These are phyloP conservation scores for Hippocampus comes DNA, from an alignment of 2,113 vertebrate genomes.

Conservation along the genomic window DNA sequence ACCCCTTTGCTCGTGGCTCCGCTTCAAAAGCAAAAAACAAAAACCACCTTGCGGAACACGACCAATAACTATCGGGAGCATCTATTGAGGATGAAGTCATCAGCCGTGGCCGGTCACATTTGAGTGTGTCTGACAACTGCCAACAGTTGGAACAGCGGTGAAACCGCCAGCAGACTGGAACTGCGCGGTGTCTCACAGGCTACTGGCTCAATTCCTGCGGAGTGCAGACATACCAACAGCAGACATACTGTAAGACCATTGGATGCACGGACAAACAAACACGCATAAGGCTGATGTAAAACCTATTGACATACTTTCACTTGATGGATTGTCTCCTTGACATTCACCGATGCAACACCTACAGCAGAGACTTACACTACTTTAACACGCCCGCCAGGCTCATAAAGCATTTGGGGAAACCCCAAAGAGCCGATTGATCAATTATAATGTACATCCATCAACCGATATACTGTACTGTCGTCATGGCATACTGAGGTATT, in stretches of 20 bases:
- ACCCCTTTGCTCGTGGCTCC: constrained; percentile 13
- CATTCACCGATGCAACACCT: background rate
- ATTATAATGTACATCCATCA: no score
- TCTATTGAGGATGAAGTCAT: constrained; percentile 34
- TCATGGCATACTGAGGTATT: no score
- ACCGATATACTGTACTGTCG: no score
- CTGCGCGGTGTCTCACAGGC: background rate
- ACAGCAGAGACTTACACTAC: background rate
- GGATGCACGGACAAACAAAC: background rate
- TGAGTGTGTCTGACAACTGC: constrained; percentile 9
- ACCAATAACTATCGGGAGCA: constrained; percentile 34
- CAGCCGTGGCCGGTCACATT: constrained; percentile 22
- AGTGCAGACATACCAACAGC: background rate
- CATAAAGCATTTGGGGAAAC: no score
- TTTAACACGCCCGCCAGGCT: no score
- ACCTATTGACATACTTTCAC: background rate
- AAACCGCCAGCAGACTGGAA: background rate
- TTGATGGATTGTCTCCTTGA: no score
- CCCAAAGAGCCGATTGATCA: no score
- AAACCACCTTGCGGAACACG: constrained; percentile 11
- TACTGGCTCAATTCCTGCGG: background rate
- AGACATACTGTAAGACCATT: background rate
- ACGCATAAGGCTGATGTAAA: background rate
- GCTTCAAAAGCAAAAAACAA: constrained; percentile 4
- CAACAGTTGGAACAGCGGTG: background rate